Evolutionary conservation across 2,113 vertebrate genomes (phyloP).

Genomic region (Malurus alboscapulatus): DNA sequence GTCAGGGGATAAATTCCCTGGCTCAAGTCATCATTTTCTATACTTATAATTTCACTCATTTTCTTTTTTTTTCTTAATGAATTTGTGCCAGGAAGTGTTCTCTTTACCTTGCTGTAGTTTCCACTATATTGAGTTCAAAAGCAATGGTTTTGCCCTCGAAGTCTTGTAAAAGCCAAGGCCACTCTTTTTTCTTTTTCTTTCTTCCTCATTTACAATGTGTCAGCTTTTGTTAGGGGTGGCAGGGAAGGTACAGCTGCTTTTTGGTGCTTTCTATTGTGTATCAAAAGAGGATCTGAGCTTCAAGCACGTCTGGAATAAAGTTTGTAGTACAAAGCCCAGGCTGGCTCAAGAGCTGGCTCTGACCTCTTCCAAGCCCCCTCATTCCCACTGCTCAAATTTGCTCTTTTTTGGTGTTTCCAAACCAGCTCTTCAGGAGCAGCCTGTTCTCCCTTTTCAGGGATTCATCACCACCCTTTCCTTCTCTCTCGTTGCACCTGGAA

Average conservation of each 20-base stretch:
- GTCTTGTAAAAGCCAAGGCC: background rate
- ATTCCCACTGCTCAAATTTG: background rate
- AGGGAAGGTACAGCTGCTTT: background rate
- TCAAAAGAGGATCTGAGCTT: background rate
- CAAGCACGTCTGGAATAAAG: background rate
- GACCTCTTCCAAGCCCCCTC: background rate
- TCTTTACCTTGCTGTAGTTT: background rate
- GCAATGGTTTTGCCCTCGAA: background rate
- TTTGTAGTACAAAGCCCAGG: background rate
- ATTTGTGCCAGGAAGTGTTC: background rate
- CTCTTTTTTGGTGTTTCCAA: background rate
- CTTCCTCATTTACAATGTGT: background rate
- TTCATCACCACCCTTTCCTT: background rate
- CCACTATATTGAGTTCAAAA: background rate
- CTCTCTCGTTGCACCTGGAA: background rate
- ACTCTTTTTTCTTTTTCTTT: background rate
- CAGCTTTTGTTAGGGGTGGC: background rate
- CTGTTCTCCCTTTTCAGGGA: background rate
- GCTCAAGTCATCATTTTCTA: background rate
- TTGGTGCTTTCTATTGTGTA: background rate
- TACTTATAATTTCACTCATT: background rate
- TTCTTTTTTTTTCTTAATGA: background rate
- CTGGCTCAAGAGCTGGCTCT: background rate
- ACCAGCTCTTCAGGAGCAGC: background rate
- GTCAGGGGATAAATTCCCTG: background rate